A percentile compares a stretch with the other conserved stretches of the same genome.
These are phyloP conservation scores for Philereme vetulata DNA, from an alignment of 2,888 invertebrate genomes.

Conservation along the genomic window DNA sequence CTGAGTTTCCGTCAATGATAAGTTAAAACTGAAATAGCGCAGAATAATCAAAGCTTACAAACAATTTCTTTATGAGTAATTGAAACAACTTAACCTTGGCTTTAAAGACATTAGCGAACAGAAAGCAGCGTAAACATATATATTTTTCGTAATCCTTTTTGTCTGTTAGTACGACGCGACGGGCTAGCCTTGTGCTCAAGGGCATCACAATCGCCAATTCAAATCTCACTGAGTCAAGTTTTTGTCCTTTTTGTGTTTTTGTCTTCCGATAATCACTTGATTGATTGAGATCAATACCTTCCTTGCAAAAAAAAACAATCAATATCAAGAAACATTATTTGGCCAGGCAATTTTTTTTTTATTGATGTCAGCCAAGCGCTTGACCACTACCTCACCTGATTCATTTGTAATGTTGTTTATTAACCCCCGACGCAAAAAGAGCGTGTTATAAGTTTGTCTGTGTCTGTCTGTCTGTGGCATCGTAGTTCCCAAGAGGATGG, in stretches of 20 bases:
- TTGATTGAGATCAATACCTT: not conserved
- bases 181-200: slow-evolving; percentile 24
- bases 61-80: slow-evolving; percentile 6
- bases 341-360: no score
- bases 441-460: no score
- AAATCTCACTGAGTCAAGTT: not conserved
- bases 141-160: slow-evolving; percentile 22
- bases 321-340: no score
- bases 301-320: not conserved
- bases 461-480: no score
- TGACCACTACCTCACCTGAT: no score
- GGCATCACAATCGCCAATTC: slow-evolving; percentile 8
- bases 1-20: not conserved
- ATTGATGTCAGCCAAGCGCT: no score
- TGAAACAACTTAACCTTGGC: slow-evolving; percentile 5
- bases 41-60: slow-evolving; percentile 4
- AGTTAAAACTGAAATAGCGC: not conserved
- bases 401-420: no score
- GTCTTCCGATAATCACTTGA: not conserved
- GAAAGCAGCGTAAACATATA: slow-evolving; percentile 11
- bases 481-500: no score
- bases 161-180: slow-evolving; percentile 3
- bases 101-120: slow-evolving; percentile 20
- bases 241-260: not conserved
- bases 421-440: no score